Conservation (phyloP, 2,888 invertebrate species). For the Patella pellucida region DNA sequence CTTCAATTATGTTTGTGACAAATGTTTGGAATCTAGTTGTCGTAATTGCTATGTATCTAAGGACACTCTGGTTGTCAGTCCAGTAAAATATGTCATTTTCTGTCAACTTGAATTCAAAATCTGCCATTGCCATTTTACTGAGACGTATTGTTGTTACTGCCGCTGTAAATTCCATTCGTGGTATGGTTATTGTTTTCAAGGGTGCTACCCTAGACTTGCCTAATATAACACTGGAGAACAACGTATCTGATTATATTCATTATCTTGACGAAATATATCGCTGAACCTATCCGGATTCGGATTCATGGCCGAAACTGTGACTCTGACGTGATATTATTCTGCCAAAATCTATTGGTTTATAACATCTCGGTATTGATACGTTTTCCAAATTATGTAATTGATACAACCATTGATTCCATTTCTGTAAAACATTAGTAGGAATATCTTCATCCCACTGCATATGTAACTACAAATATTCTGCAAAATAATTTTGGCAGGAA, state of each 20-base stretch:
- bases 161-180: conserved; percentile 17
- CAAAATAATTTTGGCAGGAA: conserved; percentile 7
- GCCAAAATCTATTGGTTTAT: not conserved
- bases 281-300: conserved; percentile 16
- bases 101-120: not conserved
- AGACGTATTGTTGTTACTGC: not conserved
- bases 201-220: conserved; percentile 19
- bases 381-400: not conserved
- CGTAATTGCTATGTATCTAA: not conserved
- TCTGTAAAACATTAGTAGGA: not conserved
- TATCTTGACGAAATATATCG: not conserved
- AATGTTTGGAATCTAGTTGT: conserved; percentile 3
- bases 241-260: not conserved
- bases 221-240: conserved; percentile 8
- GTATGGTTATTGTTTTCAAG: conserved; percentile 10
- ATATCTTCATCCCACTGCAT: not conserved
- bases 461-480: conserved; percentile 12
- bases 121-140: not conserved
- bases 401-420: not conserved
- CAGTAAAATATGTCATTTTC: not conserved
- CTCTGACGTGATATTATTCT: not conserved
- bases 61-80: not conserved
- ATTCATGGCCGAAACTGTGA: conserved; percentile 13
- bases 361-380: not conserved
- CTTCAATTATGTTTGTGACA: too few species aligned